Percentiles rank a stretch among this genome's conserved stretches.
phyloP scores from a whole-genome alignment of 2,113 vertebrate species.

The Nymphicus hollandicus region DNA sequence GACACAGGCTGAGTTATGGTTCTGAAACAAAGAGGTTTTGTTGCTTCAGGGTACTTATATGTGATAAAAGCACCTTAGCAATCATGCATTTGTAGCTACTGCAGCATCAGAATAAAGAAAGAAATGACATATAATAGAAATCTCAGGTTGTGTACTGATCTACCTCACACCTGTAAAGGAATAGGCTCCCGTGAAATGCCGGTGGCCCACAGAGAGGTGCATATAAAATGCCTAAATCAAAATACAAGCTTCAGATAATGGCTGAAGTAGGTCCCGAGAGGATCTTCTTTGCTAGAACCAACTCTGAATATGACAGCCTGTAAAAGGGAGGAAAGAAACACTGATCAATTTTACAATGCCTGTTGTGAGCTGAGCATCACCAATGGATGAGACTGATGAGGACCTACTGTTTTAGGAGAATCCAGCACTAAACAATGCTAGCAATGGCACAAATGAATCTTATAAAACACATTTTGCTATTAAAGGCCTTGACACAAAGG shows the following conservation, averaged over 20 bases:
- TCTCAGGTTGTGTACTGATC: not conserved
- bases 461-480: not conserved
- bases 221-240: not conserved
- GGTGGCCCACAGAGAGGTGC: not conserved
- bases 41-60: not conserved
- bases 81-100: not conserved
- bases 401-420: not conserved
- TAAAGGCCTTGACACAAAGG: slow-evolving; percentile 30
- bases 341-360: not conserved
- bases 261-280: not conserved
- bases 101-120: not conserved
- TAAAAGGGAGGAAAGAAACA: not conserved
- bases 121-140: not conserved
- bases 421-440: not conserved
- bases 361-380: not conserved
- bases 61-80: not conserved
- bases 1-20: not conserved
- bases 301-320: not conserved
- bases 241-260: not conserved
- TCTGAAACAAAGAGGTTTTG: not conserved
- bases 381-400: fast-evolving
- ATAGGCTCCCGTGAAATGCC: not conserved
- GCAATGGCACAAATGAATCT: not conserved
- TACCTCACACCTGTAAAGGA: not conserved
- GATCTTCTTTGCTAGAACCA: not conserved